Evolutionary conservation across 2,888 invertebrate genomes (phyloP).

Genomic region (Capitulum mitella): DNA sequence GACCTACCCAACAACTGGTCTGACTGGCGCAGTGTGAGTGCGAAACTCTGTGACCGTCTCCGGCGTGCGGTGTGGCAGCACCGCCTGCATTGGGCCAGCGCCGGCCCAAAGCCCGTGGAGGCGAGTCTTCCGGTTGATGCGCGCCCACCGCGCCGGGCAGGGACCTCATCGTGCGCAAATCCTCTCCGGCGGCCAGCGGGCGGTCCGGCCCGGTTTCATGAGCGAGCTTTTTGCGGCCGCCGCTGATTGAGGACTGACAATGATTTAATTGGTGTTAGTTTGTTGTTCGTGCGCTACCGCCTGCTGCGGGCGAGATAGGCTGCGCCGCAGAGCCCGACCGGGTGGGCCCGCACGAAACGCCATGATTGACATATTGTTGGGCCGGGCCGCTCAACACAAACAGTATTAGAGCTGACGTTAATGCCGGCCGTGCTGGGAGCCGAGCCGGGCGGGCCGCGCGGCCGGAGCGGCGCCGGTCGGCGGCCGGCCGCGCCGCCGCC

Average conservation of each 20-base stretch:
- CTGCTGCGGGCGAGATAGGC: conserved; percentile 8
- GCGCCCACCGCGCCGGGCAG: no score
- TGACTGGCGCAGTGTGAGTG: no score
- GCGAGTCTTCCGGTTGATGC: no score
- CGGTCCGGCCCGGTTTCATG: background rate
- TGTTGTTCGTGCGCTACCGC: conserved; percentile 16
- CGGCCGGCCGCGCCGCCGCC: background rate
- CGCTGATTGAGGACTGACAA: background rate
- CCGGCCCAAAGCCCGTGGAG: no score
- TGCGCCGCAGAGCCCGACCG: background rate
- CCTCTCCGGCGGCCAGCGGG: background rate
- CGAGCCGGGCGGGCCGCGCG: background rate
- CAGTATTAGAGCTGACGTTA: background rate
- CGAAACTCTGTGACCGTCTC: no score
- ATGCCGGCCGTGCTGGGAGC: background rate
- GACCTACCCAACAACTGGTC: no score
- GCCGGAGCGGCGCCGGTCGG: background rate
- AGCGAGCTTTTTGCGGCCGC: background rate
- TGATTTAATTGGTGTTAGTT: conserved; percentile 22
- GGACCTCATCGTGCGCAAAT: background rate
- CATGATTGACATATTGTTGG: background rate
- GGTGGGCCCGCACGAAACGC: conserved; percentile 10
- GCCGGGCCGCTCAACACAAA: background rate
- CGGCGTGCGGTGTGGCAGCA: no score
- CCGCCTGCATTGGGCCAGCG: no score